Evolutionary conservation across 2,888 invertebrate species (phyloP), one percentile per base, ranked within the genome.

Genomic region (Drosophila austrosaltans): DNA sequence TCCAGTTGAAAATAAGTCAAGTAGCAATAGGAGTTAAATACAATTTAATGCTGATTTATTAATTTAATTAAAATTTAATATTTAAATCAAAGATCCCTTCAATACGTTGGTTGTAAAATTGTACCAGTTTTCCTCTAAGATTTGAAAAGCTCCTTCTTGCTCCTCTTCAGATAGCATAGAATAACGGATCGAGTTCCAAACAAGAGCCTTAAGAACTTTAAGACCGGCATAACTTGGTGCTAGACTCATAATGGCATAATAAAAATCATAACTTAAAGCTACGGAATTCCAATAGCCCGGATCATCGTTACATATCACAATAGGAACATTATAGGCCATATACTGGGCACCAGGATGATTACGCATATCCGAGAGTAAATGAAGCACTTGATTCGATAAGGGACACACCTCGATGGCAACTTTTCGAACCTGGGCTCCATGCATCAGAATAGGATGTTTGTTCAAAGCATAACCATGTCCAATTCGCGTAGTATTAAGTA

Each of bases 181-280:
- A 63, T 91, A 91, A 0, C 91, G 90, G 53, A 95, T 91, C 0
- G 95, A 95, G 85, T 95, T 95, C 69, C 94, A 90, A 0, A 94
- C 95, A 1, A 95, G 91, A 69, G 94, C 93, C 79, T 95, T 95
- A 1, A 96, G 92, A 6, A 94, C 91, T 63, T 93, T 93, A 8
- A 95, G 87, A 36, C 95, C 95, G 0, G 94, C 93, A 62, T 93
- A 91, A 36, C 92, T 91, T 1, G 94, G 93, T 57, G 94, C 94
- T 80, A 95, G 93, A 3, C 94, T 94, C 93, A 95, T 94, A 76
- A 95, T 95, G 1, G 94, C 94, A 82, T 94, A 93, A 89, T 95
- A 95, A 88, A 94, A 95, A 82, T 95, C 95, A 82, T 95, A 94
- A 77, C 94, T 95, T 1, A 95, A 87, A 0, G 93, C 95, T 44